These are phyloP conservation scores for Brachionus sp. DNA, from an alignment of 1,140 invertebrate species.

Conservation along the genomic window DNA sequence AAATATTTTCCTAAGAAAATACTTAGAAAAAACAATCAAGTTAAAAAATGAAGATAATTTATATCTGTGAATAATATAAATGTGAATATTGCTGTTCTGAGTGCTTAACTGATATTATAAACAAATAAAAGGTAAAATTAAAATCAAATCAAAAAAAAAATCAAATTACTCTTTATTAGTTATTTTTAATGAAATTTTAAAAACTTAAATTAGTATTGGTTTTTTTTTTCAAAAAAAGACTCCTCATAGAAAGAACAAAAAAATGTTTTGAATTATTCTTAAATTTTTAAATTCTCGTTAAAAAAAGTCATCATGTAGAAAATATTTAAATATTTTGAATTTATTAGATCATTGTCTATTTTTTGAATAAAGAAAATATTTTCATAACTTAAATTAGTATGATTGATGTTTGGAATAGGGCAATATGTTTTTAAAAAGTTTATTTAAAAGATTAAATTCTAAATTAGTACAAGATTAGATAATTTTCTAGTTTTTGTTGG, in stretches of 20 bases:
- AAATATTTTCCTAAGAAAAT: no score
- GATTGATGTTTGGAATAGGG: neutral
- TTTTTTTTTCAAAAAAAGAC: no score
- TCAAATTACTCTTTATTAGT: neutral
- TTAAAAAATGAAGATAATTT: neutral
- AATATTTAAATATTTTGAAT: neutral
- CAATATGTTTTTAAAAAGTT: neutral
- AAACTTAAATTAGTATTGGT: no score
- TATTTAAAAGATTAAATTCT: slow-evolving; percentile 13
- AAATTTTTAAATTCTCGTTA: neutral
- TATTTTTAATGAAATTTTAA: neutral
- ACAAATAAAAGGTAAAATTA: neutral
- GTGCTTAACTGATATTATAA: neutral
- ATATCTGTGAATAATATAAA: neutral
- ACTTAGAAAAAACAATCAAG: no score
- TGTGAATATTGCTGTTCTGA: neutral
- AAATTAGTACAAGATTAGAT: slow-evolving; percentile 18
- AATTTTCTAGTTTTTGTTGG: neutral
- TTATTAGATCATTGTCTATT: neutral
- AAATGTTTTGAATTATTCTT: neutral
- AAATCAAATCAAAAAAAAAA: no score
- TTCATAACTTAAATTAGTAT: neutral
- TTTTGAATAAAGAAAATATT: neutral
- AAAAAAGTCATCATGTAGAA: neutral
- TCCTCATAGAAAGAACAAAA: no score